phyloP scores from a whole-genome alignment of 2,113 vertebrate species.

The Mormyrus lacerda region DNA sequence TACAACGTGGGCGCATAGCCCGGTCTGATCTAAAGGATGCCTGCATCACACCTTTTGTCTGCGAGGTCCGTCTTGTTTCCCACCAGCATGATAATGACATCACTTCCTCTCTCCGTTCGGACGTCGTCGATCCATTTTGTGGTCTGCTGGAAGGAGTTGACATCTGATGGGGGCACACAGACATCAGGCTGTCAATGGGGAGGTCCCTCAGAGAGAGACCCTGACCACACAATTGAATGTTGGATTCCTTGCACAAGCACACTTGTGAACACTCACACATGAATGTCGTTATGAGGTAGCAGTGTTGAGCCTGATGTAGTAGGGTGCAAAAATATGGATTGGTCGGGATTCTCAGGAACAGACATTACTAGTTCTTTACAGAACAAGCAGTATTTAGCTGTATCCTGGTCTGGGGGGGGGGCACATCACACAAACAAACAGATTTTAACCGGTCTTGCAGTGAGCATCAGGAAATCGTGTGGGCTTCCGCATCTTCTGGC shows the following conservation, averaged over 20 bases:
- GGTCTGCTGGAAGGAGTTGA: slow-evolving; percentile 81
- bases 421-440: background rate
- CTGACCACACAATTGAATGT: background rate
- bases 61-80: slow-evolving; percentile 66
- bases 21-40: background rate
- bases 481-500: background rate
- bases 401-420: background rate
- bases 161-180: slow-evolving; percentile 52
- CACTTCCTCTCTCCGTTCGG: slow-evolving; percentile 72
- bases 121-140: slow-evolving; percentile 81
- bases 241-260: background rate
- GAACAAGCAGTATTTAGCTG: background rate
- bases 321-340: background rate
- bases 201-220: background rate
- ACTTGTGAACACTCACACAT: background rate
- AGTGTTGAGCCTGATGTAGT: background rate
- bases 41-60: slow-evolving; percentile 67
- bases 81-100: slow-evolving; percentile 20
- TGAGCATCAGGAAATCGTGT: background rate
- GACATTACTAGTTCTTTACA: background rate
- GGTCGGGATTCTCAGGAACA: background rate
- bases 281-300: background rate
- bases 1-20: background rate
- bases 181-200: slow-evolving; percentile 30
- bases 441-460: background rate